Percentiles rank a stretch among this genome's conserved stretches.
phyloP scores from a whole-genome alignment of 2,888 invertebrate genomes.

The Saturnia japonica region DNA sequence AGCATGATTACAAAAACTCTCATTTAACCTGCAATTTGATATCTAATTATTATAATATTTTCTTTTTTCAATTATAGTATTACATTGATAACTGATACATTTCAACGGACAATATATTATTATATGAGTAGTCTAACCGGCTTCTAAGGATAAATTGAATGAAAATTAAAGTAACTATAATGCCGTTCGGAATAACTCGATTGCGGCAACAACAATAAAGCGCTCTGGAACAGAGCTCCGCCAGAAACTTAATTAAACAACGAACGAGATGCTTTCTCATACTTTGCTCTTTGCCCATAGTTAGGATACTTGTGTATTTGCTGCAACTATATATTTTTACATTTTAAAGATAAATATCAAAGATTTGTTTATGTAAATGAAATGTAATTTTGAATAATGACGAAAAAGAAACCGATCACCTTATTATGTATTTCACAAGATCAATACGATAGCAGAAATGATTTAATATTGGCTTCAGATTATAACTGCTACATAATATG shows the following conservation, averaged over 20 bases:
- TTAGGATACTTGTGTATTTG: not conserved
- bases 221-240: constrained; percentile 28
- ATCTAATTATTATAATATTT: no score
- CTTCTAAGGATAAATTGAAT: not conserved
- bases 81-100: not conserved
- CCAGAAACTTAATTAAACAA: constrained; percentile 59
- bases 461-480: no score
- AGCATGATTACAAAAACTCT: no score
- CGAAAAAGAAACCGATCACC: no score
- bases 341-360: no score
- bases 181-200: constrained; percentile 8
- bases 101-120: not conserved
- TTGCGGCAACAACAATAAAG: constrained; percentile 16
- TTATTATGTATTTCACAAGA: no score
- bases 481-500: no score
- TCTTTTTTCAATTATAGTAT: no score
- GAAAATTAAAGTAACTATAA: constrained; percentile 6
- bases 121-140: not conserved
- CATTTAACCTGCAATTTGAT: no score
- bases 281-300: not conserved
- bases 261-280: constrained; percentile 28
- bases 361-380: no score
- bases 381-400: no score
- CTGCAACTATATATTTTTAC: constrained; percentile 8
- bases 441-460: no score